phyloP scores from a whole-genome alignment of 2,113 vertebrate genomes.

The Caloenas nicobarica region DNA sequence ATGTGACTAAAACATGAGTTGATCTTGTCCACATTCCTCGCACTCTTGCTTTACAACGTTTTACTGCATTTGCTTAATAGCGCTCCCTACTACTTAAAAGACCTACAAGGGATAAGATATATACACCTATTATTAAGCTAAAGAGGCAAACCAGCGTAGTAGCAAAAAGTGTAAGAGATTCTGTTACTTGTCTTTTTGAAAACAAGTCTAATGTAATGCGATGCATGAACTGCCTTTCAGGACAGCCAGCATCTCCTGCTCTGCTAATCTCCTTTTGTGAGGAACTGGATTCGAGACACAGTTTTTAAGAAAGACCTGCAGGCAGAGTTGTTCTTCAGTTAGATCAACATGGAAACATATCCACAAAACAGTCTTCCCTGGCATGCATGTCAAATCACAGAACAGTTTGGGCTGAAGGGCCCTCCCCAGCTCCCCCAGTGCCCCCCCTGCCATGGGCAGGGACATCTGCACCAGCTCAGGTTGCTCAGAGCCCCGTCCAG shows the following conservation, averaged over 20 bases:
- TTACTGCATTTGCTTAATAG: background rate
- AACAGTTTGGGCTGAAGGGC: too few relatives aligned
- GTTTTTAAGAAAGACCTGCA: background rate
- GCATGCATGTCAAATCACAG: background rate
- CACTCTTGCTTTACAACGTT: background rate
- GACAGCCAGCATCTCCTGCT: background rate
- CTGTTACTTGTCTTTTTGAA: background rate
- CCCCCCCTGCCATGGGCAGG: too few relatives aligned
- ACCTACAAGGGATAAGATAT: background rate
- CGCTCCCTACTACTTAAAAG: background rate
- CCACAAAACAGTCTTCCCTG: background rate
- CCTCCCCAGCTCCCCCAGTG: too few relatives aligned
- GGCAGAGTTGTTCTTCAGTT: background rate
- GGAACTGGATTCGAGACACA: background rate
- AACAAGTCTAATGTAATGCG: background rate
- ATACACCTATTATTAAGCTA: background rate
- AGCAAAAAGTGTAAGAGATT: background rate
- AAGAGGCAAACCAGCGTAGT: background rate
- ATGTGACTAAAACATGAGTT: background rate
- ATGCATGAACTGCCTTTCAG: background rate
- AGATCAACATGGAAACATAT: background rate
- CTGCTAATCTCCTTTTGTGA: background rate
- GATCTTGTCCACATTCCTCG: background rate
- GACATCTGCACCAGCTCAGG: too few relatives aligned
- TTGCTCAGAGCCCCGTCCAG: too few relatives aligned